These are phyloP conservation scores for Pollenia angustigena DNA, from an alignment of 2,888 invertebrate genomes.

Conservation along the genomic window DNA sequence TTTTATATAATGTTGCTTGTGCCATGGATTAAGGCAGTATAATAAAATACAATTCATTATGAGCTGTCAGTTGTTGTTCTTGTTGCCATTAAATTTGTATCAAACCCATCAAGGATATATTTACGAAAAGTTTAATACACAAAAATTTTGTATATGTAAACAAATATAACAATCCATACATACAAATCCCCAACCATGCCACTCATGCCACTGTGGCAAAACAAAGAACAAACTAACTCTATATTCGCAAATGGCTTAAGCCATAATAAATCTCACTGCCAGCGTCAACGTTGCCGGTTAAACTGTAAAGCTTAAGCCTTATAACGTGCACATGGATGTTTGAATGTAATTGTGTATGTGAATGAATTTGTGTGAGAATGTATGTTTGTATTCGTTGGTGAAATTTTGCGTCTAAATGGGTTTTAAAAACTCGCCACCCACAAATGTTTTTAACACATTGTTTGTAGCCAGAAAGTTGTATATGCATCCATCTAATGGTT, in stretches of 20 bases:
- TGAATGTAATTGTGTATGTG: conserved; percentile 1
- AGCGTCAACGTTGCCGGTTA: conserved; percentile 67
- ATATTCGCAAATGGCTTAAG: conserved; percentile 74
- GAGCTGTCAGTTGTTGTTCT: conserved; percentile 76
- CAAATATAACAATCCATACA: conserved; percentile 37
- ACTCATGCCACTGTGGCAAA: conserved; percentile 41
- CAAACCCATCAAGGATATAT: conserved; percentile 73
- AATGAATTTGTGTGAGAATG: background rate
- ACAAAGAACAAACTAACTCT: conserved; percentile 65
- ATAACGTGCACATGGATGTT: conserved; percentile 18
- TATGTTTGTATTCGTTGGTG: background rate
- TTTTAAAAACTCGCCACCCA: conserved; percentile 53
- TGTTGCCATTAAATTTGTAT: conserved; percentile 76
- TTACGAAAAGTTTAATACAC: conserved; percentile 68
- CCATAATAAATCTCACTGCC: conserved; percentile 73
- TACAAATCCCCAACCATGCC: conserved; percentile 45
- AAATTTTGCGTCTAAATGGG: conserved; percentile 40
- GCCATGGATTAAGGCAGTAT: conserved; percentile 74
- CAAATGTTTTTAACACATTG: conserved; percentile 59
- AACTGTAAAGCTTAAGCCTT: conserved; percentile 60
- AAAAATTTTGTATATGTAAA: conserved; percentile 50
- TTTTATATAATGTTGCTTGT: conserved; percentile 62
- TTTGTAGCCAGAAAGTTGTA: conserved; percentile 41
- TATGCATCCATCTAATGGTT: conserved; percentile 36
- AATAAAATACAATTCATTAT: conserved; percentile 74